Evolutionary conservation across 2,888 invertebrate genomes (phyloP), one percentile per base, ranked within the genome.

Genomic region (Pseudanteris insignis): DNA sequence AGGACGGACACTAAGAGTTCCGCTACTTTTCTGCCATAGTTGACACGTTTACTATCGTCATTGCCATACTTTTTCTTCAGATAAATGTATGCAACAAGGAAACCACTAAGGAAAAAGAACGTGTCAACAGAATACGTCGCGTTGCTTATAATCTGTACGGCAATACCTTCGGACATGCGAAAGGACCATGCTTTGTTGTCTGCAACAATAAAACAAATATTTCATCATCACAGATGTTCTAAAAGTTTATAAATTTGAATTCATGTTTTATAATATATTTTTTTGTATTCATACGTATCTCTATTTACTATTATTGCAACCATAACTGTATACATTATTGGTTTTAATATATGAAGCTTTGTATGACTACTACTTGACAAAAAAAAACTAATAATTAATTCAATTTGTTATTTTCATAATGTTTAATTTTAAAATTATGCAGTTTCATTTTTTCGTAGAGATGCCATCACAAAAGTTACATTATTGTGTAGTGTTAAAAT

Each of bases 71-170:
- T 37, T 14, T 36, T 40, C 26, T 64, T 70, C 29, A 71, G 65
- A 54, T 71, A 78, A 18, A 72, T 37, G 38, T 75, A 72, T 0
- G 72, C 43, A 11, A 78, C 18, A 1, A 80, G 65, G 48, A 79
- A 77, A 2, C 80, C 80, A 48, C 76, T 80, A 5, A 83, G 53
- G 58, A 82, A 82, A 63, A 83, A 81, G 65, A 77, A 84, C 0
- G 82, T 82, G 60, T 84, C 84, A 11, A 84, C 83, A 2, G 81
- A 79, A n/a, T 81, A 70, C 0, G 81, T 79, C 0, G 82, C 78
- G 62, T 83, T 83, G 51, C 76, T 77, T 18, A 83, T 51, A 5
- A 81, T 67, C 67, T 83, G 83, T 0, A 75, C 65, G 1, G 70
- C 60, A 28, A 81, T 72, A 24, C 70, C 71, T 54, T 81, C 78